Evolutionary conservation across 2,797 vertebrate species (phyloP), one percentile per base, ranked within the genome.

Genomic region (Austrolebias charrua): DNA sequence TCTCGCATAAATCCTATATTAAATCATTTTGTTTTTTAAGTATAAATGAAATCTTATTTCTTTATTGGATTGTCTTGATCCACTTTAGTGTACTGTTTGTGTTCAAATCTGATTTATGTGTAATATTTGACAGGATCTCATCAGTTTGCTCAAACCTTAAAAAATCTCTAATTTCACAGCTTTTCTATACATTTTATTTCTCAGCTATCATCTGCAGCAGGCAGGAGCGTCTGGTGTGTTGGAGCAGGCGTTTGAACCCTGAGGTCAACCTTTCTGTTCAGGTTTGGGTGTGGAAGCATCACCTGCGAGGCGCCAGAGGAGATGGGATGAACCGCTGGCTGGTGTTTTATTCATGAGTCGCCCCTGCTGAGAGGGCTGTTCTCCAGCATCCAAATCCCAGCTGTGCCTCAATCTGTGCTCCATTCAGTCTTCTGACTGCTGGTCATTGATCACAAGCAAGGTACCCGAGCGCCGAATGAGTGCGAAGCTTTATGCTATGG

Each of bases 371-470:
- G 85, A 87, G 87, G 83, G 73, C 88, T 90, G 74, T 90, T 91
- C 86, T 76, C 84, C 78, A 71, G 81, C 83, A 84, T 86, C 81
- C 75, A 84, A 91, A 87, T 88, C 89, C 89, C 86, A 90, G 88
- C 83, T 90, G 89, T 75, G 81, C 87, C 90, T 93, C 91, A 93
- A 94, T 91, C 85, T 85, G 80, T 82, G 70, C 90, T 90, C 86
- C 79, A 89, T 92, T 91, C 87, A 85, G 81, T 81, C 71, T 87
- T 83, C 86, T 84, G 81, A 86, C 89, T 88, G 90, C 58, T 55
- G 84, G 72, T 76, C 90, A 95, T 94, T 88, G 94, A 96, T 95
- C 91, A 92, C 71, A 82, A 83, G 87, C 84, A 81, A 76, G 86
- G 88, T 72, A 77, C 71, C 51, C 51, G 79, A 82, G 71, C 93